Conservation (phyloP, 23 tunicate species). For the Trididemnum nubilum region DNA sequence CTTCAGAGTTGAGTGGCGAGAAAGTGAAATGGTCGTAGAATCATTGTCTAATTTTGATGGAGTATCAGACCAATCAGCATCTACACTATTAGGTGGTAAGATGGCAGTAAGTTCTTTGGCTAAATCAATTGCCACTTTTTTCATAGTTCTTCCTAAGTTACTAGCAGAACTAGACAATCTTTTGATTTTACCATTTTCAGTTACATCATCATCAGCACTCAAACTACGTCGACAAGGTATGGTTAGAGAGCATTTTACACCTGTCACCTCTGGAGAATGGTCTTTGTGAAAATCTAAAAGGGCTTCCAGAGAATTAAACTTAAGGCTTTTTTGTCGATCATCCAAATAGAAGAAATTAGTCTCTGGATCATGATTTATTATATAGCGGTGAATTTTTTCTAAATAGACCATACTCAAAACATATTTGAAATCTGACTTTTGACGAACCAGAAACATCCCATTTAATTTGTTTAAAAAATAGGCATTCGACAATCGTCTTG, state of each 20-base stretch:
- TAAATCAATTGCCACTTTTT: background rate
- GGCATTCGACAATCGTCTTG: slow-evolving; percentile 46
- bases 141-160: background rate
- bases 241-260: slow-evolving; percentile 38
- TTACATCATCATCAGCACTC: background rate
- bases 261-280: slow-evolving; percentile 25
- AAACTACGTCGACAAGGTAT: slow-evolving; percentile 34
- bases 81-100: slow-evolving; percentile 22
- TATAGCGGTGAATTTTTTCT: slow-evolving; percentile 61
- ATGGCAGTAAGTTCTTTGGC: slow-evolving; percentile 15
- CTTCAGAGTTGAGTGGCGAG: background rate
- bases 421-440: slow-evolving; percentile 37
- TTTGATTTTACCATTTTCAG: background rate
- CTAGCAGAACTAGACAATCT: background rate
- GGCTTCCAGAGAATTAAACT: slow-evolving; percentile 14
- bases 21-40: background rate
- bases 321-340: slow-evolving; percentile 7
- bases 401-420: slow-evolving; percentile 59
- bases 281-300: slow-evolving; percentile 23
- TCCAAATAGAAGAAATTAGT: slow-evolving; percentile 16
- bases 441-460: slow-evolving; percentile 66
- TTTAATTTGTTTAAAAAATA: slow-evolving; percentile 26
- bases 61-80: slow-evolving; percentile 39
- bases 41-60: background rate
- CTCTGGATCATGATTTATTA: slow-evolving; percentile 33